A percentile compares a stretch with the other conserved stretches of the same genome.
phyloP scores from a whole-genome alignment of 2,888 invertebrate species.

The Latheticus oryzae region DNA sequence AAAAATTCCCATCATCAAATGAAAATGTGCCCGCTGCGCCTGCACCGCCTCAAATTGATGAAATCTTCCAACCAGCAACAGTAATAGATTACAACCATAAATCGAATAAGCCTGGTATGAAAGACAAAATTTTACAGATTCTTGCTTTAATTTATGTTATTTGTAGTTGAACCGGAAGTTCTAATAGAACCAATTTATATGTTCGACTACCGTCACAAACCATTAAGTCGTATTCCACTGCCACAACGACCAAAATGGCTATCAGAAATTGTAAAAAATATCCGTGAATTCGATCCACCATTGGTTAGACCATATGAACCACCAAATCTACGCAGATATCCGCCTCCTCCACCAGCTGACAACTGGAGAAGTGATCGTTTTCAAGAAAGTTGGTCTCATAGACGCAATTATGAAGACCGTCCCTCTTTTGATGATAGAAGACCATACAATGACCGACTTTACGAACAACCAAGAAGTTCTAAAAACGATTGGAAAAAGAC shows the following conservation, averaged over 20 bases:
- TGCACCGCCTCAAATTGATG: slow-evolving; percentile 64
- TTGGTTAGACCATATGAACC: slow-evolving; percentile 50
- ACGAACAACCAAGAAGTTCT: slow-evolving; percentile 49
- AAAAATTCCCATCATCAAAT: slow-evolving; percentile 38
- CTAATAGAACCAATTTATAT: slow-evolving; percentile 75
- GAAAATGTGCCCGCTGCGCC: slow-evolving; percentile 14
- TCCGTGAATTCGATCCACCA: slow-evolving; percentile 60
- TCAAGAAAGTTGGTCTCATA: slow-evolving; percentile 17
- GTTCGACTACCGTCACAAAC: slow-evolving; percentile 78
- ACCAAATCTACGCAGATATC: slow-evolving; percentile 41
- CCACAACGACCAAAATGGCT: slow-evolving; percentile 63
- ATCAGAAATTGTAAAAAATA: slow-evolving; percentile 56
- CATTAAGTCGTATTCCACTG: slow-evolving; percentile 64
- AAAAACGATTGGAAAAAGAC: slow-evolving; percentile 54
- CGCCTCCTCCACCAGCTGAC: slow-evolving; percentile 35
- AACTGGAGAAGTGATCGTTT: slow-evolving; percentile 38
- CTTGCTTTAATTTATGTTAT: slow-evolving; percentile 5
- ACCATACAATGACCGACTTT: background rate
- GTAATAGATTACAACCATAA: slow-evolving; percentile 81
- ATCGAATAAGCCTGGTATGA: slow-evolving; percentile 66
- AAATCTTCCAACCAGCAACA: slow-evolving; percentile 70
- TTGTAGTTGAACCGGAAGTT: slow-evolving; percentile 61
- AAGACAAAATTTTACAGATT: slow-evolving; percentile 5
- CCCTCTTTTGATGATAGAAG: background rate
- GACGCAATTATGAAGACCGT: slow-evolving; percentile 19